phyloP scores from a whole-genome alignment of 2,888 invertebrate species.

The Polymixis lichenea region DNA sequence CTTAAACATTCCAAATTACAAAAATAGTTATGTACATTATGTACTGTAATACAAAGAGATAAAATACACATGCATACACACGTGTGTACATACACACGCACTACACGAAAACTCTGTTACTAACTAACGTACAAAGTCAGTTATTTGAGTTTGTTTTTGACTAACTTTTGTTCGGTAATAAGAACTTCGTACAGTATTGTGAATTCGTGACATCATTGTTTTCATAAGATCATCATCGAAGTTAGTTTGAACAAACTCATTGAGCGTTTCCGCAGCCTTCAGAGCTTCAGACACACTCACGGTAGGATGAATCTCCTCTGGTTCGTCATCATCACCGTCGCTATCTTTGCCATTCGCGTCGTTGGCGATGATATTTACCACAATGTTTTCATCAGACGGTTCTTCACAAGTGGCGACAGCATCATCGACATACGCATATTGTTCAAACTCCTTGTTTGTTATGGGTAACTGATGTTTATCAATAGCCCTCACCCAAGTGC shows the following conservation, averaged over 20 bases:
- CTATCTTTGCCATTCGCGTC: conserved; percentile 48
- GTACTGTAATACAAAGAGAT: too few species aligned
- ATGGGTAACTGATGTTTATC: conserved; percentile 45
- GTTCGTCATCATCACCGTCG: conserved; percentile 1
- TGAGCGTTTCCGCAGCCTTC: conserved; percentile 2
- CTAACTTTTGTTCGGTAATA: not conserved
- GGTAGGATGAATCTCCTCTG: not conserved
- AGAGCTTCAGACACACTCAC: not conserved
- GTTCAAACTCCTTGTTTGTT: conserved; percentile 58
- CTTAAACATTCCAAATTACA: too few species aligned
- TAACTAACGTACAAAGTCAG: too few species aligned
- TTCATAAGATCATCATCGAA: conserved; percentile 1
- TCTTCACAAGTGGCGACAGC: conserved; percentile 61
- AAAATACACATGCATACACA: too few species aligned
- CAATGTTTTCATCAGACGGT: conserved; percentile 65
- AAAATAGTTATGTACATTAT: too few species aligned
- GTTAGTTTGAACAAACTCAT: conserved; percentile 1
- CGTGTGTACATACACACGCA: too few species aligned
- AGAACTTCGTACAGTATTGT: conserved; percentile 2
- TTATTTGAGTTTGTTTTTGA: too few species aligned
- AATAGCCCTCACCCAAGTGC: conserved; percentile 56
- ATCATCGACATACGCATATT: conserved; percentile 57
- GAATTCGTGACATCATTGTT: conserved; percentile 4
- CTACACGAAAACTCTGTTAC: too few species aligned
- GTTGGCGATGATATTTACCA: conserved; percentile 61